These are phyloP conservation scores for Rhinichthys klamathensis DNA, from an alignment of 2,113 vertebrate species.

Conservation along the genomic window DNA sequence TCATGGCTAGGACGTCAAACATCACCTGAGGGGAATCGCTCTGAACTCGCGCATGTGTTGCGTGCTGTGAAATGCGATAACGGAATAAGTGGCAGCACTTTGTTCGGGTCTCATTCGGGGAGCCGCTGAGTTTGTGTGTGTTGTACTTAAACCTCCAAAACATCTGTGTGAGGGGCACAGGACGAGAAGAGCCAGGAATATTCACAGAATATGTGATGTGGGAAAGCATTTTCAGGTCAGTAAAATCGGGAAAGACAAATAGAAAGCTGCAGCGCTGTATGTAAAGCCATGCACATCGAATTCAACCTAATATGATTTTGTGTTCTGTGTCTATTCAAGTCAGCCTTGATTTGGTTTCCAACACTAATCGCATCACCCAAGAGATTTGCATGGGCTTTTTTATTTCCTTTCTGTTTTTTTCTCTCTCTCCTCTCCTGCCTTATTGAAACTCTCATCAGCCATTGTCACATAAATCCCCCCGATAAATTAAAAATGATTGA, in stretches of 20 bases:
- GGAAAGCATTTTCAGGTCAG: conserved; percentile 61
- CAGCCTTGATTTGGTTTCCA: conserved; percentile 80
- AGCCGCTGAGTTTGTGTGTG: not conserved
- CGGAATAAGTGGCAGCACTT: conserved; percentile 18
- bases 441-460: conserved; percentile 79
- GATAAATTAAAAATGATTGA: conserved; percentile 85
- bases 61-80: conserved; percentile 36
- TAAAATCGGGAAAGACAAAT: conserved; percentile 59
- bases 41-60: conserved; percentile 3
- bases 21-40: conserved; percentile 17
- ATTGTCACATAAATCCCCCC: conserved; percentile 80
- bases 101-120: conserved; percentile 13
- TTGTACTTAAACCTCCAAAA: conserved; percentile 5
- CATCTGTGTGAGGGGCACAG: not conserved
- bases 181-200: conserved; percentile 28
- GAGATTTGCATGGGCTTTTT: conserved; percentile 76
- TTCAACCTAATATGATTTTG: conserved; percentile 83
- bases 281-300: conserved; percentile 81
- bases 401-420: conserved; percentile 68
- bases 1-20: conserved; percentile 11
- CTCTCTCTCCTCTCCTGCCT: conserved; percentile 55
- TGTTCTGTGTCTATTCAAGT: conserved; percentile 85
- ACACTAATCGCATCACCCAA: conserved; percentile 82
- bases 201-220: conserved; percentile 31
- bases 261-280: conserved; percentile 59